These are phyloP conservation scores for Ursus arctos DNA, from an alignment of 2,113 vertebrate genomes.

Conservation along the genomic window DNA sequence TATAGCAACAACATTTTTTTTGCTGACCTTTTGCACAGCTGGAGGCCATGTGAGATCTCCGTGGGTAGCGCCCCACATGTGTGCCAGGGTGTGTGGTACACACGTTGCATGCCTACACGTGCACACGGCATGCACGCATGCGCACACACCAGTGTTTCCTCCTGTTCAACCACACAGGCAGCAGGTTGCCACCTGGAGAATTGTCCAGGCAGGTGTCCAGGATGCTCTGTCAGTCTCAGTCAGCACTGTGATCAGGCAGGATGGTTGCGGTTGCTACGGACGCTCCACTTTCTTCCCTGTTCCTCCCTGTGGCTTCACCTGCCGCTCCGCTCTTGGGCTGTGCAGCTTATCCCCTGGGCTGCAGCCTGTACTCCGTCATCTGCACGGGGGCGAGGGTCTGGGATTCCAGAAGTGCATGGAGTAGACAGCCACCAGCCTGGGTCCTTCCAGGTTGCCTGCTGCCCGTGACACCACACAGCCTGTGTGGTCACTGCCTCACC, in stretches of 20 bases:
- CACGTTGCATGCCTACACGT: fast-evolving
- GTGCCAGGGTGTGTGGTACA: fast-evolving
- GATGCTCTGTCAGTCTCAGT: fast-evolving
- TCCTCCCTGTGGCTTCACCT: not conserved
- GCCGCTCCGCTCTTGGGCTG: fast-evolving
- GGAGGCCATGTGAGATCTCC: not conserved
- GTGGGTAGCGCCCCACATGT: fast-evolving
- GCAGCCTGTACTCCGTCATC: fast-evolving
- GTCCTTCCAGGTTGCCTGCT: not conserved
- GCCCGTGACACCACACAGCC: not conserved
- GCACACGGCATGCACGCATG: fast-evolving
- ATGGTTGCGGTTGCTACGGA: fast-evolving
- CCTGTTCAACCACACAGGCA: not conserved
- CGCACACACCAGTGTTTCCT: not conserved
- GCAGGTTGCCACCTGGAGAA: not conserved
- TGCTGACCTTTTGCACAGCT: not conserved
- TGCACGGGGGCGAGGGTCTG: not conserved
- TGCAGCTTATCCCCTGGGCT: not conserved
- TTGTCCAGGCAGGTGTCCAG: not conserved
- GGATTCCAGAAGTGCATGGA: not conserved
- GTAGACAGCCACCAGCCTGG: too few relatives aligned
- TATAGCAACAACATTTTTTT: not conserved
- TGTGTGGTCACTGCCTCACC: fast-evolving
- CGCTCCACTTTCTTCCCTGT: fast-evolving
- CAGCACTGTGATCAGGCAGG: not conserved